Percentiles rank a stretch among this genome's conserved stretches.
phyloP scores from a whole-genome alignment of 1,140 invertebrate species.

The Triops cancriformis region DNA sequence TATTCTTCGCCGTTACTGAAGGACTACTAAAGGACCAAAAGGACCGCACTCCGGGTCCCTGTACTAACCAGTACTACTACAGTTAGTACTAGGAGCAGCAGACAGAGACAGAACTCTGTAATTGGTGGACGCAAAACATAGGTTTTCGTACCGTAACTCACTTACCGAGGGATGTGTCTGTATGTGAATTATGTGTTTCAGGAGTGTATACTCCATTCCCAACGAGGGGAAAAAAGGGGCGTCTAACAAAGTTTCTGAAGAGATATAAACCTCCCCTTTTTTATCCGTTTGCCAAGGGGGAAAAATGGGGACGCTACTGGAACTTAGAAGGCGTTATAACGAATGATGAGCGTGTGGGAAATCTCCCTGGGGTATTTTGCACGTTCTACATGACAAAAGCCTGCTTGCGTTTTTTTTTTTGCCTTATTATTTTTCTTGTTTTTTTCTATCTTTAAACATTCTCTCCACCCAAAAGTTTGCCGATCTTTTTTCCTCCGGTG shows the following conservation, averaged over 20 bases:
- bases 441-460: background rate
- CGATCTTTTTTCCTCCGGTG: background rate
- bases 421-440: background rate
- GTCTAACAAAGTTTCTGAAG: conserved; percentile 6
- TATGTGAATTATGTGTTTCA: background rate
- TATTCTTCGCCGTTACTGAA: background rate
- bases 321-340: conserved; percentile 14
- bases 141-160: background rate
- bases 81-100: background rate
- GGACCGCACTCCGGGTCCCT: background rate
- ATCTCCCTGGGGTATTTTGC: conserved; percentile 12
- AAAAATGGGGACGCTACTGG: background rate
- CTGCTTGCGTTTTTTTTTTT: background rate
- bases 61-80: too few relatives aligned
- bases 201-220: background rate
- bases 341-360: conserved; percentile 10
- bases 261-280: background rate
- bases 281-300: too few relatives aligned
- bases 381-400: conserved; percentile 13
- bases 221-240: background rate
- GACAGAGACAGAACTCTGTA: background rate
- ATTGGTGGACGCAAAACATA: conserved; percentile 10
- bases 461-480: background rate
- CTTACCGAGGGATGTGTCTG: background rate
- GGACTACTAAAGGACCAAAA: background rate